A percentile compares a stretch with the other conserved stretches of the same genome.
Conservation (phyloP, 2,113 vertebrate genomes). For the Thermophis baileyi region DNA sequence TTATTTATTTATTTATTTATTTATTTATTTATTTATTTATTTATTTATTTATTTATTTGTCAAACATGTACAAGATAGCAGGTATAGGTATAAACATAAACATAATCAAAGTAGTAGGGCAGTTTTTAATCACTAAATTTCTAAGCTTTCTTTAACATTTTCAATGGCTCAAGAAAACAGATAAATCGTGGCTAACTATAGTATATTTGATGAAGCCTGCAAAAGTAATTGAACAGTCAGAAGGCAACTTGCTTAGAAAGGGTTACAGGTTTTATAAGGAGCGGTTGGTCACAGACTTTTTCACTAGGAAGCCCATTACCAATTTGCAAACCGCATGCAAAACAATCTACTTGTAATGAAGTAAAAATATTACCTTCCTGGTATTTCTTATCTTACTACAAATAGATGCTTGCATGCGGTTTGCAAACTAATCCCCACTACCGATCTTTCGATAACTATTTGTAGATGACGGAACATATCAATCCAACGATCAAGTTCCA, state of each 20-base stretch:
- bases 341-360: conserved; percentile 12
- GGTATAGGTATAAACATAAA: too few relatives aligned
- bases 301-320: not conserved
- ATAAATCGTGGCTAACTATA: not conserved
- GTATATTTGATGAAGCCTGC: not conserved
- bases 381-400: not conserved
- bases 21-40: too few relatives aligned
- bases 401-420: not conserved
- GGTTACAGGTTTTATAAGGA: not conserved
- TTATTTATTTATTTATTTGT: too few relatives aligned
- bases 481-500: conserved; percentile 40
- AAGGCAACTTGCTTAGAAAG: not conserved
- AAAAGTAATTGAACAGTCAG: not conserved
- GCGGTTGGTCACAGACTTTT: not conserved
- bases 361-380: conserved; percentile 6
- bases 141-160: not conserved
- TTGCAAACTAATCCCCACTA: not conserved
- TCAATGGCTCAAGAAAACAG: not conserved
- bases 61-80: too few relatives aligned
- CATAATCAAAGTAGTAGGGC: too few relatives aligned
- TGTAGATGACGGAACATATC: conserved; percentile 35
- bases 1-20: too few relatives aligned
- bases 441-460: conserved; percentile 18
- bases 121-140: not conserved
- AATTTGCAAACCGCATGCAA: conserved; percentile 11